Evolutionary conservation across 2,888 invertebrate genomes (phyloP).

Genomic region (Scaptodrosophila latifasciaeformis): DNA sequence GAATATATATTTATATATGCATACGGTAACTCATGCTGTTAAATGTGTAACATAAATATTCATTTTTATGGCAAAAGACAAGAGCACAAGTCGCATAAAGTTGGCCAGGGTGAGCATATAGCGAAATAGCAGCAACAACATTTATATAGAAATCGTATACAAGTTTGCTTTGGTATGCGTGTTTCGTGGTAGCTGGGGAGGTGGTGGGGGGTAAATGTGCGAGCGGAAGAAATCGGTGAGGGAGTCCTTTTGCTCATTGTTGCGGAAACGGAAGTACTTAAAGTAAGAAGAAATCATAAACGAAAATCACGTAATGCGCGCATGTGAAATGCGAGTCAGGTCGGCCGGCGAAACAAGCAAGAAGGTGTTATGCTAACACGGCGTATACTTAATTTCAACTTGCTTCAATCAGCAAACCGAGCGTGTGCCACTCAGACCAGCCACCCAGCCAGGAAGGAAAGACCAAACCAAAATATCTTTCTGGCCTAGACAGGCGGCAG

Average conservation of each 20-base stretch:
- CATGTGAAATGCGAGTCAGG: slow-evolving; percentile 19
- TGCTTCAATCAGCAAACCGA: slow-evolving; percentile 2
- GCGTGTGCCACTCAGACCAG: background rate
- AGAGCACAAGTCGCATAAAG: slow-evolving; percentile 22
- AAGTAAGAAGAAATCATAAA: slow-evolving; percentile 67
- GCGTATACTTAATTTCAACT: slow-evolving; percentile 3
- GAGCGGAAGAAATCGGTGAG: background rate
- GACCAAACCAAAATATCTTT: no score
- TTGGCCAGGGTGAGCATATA: background rate
- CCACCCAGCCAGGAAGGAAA: slow-evolving; percentile 1
- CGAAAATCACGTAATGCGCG: slow-evolving; percentile 67
- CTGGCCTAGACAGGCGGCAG: slow-evolving; percentile 50
- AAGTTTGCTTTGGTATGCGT: no score
- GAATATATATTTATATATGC: slow-evolving; percentile 51
- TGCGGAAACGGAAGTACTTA: slow-evolving; percentile 58
- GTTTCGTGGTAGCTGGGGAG: no score
- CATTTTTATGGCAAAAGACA: slow-evolving; percentile 61
- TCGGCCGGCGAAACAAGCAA: background rate
- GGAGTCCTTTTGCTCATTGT: slow-evolving; percentile 43
- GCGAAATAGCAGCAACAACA: background rate
- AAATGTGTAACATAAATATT: slow-evolving; percentile 62
- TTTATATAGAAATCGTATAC: background rate
- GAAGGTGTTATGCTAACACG: background rate
- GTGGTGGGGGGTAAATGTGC: no score
- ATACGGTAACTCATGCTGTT: slow-evolving; percentile 32